phyloP scores from a whole-genome alignment of 2,113 vertebrate species.

The Typhlomys cinereus region DNA sequence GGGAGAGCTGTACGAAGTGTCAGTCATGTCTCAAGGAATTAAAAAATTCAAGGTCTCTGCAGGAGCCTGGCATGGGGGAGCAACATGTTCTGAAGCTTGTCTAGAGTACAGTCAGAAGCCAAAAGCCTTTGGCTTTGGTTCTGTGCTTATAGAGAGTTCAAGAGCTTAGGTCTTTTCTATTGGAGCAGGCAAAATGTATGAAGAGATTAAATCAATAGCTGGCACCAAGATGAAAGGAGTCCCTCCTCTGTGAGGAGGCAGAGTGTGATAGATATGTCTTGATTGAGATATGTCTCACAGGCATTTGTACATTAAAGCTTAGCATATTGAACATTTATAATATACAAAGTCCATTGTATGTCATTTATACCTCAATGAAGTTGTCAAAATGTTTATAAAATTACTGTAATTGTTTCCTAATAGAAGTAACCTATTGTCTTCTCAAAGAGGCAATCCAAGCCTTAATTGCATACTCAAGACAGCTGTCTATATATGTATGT shows the following conservation, averaged over 20 bases:
- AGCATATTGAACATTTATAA: background rate
- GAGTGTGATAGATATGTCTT: background rate
- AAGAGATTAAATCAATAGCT: background rate
- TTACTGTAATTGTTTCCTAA: background rate
- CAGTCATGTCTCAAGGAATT: no score
- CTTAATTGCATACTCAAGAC: background rate
- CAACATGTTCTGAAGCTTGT: no score
- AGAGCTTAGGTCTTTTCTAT: background rate
- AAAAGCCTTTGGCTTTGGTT: background rate
- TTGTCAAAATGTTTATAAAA: background rate
- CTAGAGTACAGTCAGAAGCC: background rate
- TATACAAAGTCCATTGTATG: background rate
- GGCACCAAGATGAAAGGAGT: background rate
- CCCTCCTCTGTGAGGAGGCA: accelerated
- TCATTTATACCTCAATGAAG: background rate
- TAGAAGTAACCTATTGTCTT: background rate
- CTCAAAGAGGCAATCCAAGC: no score
- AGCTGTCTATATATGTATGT: background rate
- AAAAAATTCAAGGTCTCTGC: no score
- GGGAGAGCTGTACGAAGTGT: background rate
- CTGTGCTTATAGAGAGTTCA: background rate
- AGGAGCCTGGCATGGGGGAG: background rate
- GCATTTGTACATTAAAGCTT: background rate
- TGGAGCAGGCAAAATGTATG: background rate
- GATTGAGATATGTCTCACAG: background rate